Percentiles rank a stretch among this genome's conserved stretches.
Evolutionary conservation across 2,888 invertebrate genomes (phyloP).

Genomic region (Monoplex corrugatus): DNA sequence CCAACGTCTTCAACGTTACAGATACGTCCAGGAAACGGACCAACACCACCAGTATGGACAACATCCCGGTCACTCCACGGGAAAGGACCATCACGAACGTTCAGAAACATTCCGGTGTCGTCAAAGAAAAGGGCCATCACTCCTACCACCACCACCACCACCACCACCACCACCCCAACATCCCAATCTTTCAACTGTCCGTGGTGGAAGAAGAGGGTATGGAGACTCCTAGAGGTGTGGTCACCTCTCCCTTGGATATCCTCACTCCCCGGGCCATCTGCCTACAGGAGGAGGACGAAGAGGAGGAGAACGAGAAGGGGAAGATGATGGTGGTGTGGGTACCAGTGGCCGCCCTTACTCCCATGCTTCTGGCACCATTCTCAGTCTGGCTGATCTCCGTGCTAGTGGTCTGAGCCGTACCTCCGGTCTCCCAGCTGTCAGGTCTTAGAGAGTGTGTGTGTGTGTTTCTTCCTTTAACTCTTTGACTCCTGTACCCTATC

Average conservation of each 20-base stretch:
- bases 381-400: slow-evolving; percentile 23
- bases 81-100: no score
- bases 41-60: no score
- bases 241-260: neutral
- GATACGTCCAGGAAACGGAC: no score
- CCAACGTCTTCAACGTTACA: no score
- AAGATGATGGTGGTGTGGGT: neutral
- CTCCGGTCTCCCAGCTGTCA: slow-evolving; percentile 21
- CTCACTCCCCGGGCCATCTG: slow-evolving; percentile 30
- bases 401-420: neutral
- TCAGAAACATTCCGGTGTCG: no score
- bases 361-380: neutral
- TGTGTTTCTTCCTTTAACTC: no score
- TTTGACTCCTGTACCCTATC: no score
- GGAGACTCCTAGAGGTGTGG: neutral
- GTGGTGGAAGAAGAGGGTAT: neutral
- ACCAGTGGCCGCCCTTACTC: neutral
- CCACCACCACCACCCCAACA: neutral
- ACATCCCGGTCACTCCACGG: no score
- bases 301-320: neutral
- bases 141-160: neutral
- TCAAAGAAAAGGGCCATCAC: no score
- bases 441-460: neutral
- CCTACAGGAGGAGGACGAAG: neutral
- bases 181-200: slow-evolving; percentile 11